Conservation (phyloP, 2,113 vertebrate species). For the Ciconia maguari region DNA sequence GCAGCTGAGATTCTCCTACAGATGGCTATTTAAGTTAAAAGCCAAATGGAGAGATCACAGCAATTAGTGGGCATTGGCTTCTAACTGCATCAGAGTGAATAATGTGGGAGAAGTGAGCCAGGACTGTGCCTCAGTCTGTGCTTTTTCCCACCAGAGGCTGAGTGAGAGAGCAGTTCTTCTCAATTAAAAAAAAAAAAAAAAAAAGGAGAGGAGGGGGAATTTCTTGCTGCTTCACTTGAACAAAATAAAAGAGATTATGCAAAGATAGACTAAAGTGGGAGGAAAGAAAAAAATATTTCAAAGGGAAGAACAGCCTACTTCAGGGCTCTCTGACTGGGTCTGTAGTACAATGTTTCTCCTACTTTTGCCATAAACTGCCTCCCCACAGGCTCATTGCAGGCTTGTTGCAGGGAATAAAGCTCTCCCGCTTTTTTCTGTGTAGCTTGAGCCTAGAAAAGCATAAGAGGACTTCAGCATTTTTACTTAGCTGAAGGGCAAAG, state of each 20-base stretch:
- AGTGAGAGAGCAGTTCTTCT: constrained; percentile 14
- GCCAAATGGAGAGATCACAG: constrained; percentile 36
- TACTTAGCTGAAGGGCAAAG: not conserved
- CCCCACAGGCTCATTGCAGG: not conserved
- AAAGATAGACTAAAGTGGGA: constrained; percentile 11
- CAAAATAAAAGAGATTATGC: constrained; percentile 48
- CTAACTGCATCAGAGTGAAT: constrained; percentile 31
- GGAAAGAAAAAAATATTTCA: constrained; percentile 22
- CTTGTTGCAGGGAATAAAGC: not conserved
- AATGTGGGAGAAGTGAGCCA: constrained; percentile 21
- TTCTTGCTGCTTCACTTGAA: constrained; percentile 47
- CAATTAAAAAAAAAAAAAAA: not conserved
- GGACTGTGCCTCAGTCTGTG: not conserved
- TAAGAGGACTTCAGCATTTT: not conserved
- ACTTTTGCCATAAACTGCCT: not conserved
- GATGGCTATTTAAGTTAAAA: constrained; percentile 56
- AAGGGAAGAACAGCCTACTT: constrained; percentile 12
- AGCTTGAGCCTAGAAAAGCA: not conserved
- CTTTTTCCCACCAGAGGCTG: constrained; percentile 29
- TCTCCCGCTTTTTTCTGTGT: not conserved
- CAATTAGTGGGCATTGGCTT: constrained; percentile 26
- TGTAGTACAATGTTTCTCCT: not conserved
- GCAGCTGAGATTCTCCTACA: constrained; percentile 21
- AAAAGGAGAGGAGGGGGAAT: not conserved
- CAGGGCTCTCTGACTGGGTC: not conserved